Base-by-base conservation (phyloP, 2,797 vertebrate genomes). In the Podargus strigoides region DNA sequence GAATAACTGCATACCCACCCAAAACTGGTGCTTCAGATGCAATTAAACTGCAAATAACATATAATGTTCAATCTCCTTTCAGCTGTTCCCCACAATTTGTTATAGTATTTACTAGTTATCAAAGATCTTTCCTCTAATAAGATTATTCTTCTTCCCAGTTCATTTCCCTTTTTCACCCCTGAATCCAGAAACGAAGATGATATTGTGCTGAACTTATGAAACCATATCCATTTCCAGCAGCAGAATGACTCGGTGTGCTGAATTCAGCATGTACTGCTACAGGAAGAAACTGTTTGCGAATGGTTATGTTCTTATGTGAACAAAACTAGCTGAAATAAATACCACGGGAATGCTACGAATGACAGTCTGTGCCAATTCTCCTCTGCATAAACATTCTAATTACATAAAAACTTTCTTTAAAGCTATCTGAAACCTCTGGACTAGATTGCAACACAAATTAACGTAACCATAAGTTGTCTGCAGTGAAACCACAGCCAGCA, bases 381-480 rank as follows among this genome's bases (percentile, higher is more conserved):
- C 81, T 80, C 67, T 53, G 76, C 79, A 93, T 70, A 85, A 90
- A 91, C 56, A 60, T 50, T 28, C 24, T 39, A 84, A 87, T 76
- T 67, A 80, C 63, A 69, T 23, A 81, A 87, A 92, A 85, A 60
- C 26, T 60, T 86, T 23, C 49, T 77, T 87, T 76, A 64, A 87
- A 85, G 49, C 63, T 90, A 58, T 79, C 91, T 50, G 53, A 95
- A 92, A 73, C 37, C 73, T 90, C 59, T 79, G 67, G 86, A 89
- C 64, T 70, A 64, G 63, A 77, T 3, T 86, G 64, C 23, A 82
- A 81, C 41, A 80, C 52, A 68, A 66, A 92, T 89, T 52, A 60
- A 90, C 90, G 74, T 37, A 86, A 85, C 49, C 23, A 0, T 68
- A 90, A 87, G 90, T 85, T 68, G 62, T 85, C 22, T 70, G 63